Percentiles rank a stretch among this genome's conserved stretches.
phyloP scores from a whole-genome alignment of 2,888 invertebrate species.

The Gandaritis pyraliata region DNA sequence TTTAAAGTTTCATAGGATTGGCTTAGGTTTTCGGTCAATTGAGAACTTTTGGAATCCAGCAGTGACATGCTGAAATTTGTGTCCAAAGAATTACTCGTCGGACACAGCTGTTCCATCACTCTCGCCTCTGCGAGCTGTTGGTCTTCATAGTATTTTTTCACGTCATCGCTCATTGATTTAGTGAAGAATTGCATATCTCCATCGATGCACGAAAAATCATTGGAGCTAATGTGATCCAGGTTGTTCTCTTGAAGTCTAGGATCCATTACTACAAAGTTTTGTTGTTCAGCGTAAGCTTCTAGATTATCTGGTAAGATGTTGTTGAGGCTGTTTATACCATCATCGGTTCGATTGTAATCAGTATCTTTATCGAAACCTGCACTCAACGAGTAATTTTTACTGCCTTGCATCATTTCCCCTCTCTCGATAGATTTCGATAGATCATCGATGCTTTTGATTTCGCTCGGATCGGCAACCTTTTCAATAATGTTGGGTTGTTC shows the following conservation, averaged over 20 bases:
- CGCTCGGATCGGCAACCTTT: constrained; percentile 76
- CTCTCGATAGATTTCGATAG: constrained; percentile 78
- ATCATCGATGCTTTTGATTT: constrained; percentile 81
- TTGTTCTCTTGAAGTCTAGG: constrained; percentile 64
- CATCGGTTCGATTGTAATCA: constrained; percentile 63
- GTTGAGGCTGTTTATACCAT: constrained; percentile 72
- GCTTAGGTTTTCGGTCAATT: constrained; percentile 63
- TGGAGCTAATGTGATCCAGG: constrained; percentile 64
- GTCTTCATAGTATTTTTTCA: constrained; percentile 78
- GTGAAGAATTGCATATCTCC: constrained; percentile 80
- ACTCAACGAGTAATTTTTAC: constrained; percentile 59
- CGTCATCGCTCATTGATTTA: constrained; percentile 79
- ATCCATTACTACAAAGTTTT: constrained; percentile 73
- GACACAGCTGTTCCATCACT: constrained; percentile 72
- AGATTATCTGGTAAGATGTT: constrained; percentile 74
- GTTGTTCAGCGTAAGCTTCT: constrained; percentile 73
- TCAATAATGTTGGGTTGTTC: constrained; percentile 82
- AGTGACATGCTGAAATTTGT: constrained; percentile 74
- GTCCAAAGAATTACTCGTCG: constrained; percentile 69
- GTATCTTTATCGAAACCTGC: constrained; percentile 63
- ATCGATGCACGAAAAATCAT: constrained; percentile 77
- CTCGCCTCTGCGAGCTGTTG: constrained; percentile 70
- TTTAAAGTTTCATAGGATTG: constrained; percentile 68
- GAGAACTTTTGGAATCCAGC: constrained; percentile 67
- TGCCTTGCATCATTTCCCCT: constrained; percentile 71